phyloP scores from a whole-genome alignment of 92 coral and sea anemone genomes.

The Pocillopora meandrina region DNA sequence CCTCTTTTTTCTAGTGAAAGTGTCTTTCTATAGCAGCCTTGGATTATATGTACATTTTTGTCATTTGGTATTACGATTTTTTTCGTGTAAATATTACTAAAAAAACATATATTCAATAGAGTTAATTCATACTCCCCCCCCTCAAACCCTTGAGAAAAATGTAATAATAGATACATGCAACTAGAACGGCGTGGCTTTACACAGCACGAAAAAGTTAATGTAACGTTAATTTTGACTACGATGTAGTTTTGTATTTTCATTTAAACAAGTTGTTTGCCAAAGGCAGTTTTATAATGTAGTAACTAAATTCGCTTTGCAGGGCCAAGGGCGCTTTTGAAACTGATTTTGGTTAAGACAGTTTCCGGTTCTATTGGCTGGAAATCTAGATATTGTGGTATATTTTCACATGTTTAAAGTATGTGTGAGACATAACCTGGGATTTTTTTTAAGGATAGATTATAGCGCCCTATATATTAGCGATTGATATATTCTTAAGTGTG shows the following conservation, averaged over 20 bases:
- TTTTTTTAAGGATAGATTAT: not conserved
- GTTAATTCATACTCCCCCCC: not conserved
- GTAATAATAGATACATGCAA: not conserved
- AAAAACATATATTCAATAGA: conserved; percentile 13
- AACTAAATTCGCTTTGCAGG: not conserved
- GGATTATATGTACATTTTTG: conserved; percentile 21
- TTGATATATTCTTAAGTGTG: not conserved
- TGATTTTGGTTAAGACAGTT: conserved; percentile 1
- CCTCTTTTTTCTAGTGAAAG: not conserved
- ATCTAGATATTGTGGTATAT: too few relatives aligned
- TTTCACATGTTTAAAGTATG: not conserved
- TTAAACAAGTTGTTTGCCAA: not conserved
- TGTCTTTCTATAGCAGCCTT: conserved; percentile 35
- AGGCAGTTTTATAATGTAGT: conserved; percentile 1
- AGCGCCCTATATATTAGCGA: not conserved
- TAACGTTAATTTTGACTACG: not conserved
- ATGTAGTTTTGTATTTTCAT: not conserved
- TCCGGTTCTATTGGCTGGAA: not conserved
- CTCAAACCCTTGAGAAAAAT: not conserved
- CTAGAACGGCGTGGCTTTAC: not conserved
- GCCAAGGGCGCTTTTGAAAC: not conserved
- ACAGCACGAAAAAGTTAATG: not conserved
- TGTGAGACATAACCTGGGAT: not conserved
- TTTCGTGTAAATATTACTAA: conserved; percentile 30
- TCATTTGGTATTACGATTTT: conserved; percentile 10